Percentiles rank a stretch among this genome's conserved stretches.
Evolutionary conservation across 2,888 invertebrate species (phyloP).

Genomic region (Listrodromus nycthemerus): DNA sequence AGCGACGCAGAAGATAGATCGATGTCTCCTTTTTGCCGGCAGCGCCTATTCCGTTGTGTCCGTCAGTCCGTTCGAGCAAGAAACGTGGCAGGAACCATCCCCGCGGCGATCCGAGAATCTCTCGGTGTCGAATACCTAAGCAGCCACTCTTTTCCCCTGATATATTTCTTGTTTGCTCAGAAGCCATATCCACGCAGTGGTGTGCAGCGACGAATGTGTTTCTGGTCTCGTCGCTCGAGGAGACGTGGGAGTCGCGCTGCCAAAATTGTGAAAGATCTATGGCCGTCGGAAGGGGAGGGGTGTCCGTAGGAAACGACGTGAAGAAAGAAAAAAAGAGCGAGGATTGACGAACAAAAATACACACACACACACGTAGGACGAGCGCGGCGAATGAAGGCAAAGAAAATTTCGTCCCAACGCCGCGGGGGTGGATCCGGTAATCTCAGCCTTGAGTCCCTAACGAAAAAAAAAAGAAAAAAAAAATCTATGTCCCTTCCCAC

Average conservation of each 20-base stretch:
- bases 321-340: constrained; percentile 36
- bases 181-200: constrained; percentile 29
- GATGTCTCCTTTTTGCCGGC: not conserved
- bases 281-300: constrained; percentile 48
- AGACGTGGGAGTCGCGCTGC: constrained; percentile 59
- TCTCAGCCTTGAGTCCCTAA: constrained; percentile 11
- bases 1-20: not conserved
- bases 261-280: constrained; percentile 68
- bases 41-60: constrained; percentile 4
- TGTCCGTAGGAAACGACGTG: constrained; percentile 58
- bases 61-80: constrained; percentile 25
- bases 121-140: constrained; percentile 64
- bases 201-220: constrained; percentile 15
- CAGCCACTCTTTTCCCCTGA: constrained; percentile 59
- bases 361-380: constrained; percentile 17
- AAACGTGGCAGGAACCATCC: constrained; percentile 60
- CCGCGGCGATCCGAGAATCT: constrained; percentile 64
- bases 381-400: constrained; percentile 58
- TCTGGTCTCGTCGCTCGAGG: constrained; percentile 34
- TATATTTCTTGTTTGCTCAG: constrained; percentile 62
- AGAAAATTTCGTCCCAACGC: constrained; percentile 59
- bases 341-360: constrained; percentile 29
- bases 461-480: constrained; percentile 29
- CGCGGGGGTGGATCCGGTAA: constrained; percentile 51
- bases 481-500: not conserved